Percentiles rank a stretch among this genome's conserved stretches.
phyloP scores from a whole-genome alignment of 2,888 invertebrate genomes.

The Tipula confusa region DNA sequence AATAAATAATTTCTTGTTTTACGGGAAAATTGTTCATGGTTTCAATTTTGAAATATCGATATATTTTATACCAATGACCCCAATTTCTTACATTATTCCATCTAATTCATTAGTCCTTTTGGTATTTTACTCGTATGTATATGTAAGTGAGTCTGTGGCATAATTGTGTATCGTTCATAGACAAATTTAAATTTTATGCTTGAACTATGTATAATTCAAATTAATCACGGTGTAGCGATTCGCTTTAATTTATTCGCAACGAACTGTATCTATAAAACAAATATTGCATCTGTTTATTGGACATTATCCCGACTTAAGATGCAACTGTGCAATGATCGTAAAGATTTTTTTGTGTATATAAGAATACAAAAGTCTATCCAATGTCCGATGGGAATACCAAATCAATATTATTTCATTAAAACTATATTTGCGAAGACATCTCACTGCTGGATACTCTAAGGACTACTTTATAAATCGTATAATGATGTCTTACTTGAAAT shows the following conservation, averaged over 20 bases:
- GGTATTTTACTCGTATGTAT: not conserved
- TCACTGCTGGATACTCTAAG: not conserved
- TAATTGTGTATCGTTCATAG: not conserved
- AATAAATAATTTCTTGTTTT: constrained; percentile 12
- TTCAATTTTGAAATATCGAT: not conserved
- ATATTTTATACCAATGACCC: not conserved
- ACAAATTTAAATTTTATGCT: not conserved
- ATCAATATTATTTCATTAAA: not conserved
- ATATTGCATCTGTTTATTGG: not conserved
- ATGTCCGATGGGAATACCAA: not conserved
- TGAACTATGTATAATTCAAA: not conserved
- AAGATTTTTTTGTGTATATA: not conserved
- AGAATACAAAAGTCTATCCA: too few relatives aligned
- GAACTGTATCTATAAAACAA: not conserved
- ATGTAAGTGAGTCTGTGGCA: not conserved
- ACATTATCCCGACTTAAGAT: not conserved
- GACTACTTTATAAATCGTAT: not conserved
- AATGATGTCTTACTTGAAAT: not conserved
- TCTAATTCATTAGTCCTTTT: not conserved
- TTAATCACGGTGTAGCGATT: not conserved
- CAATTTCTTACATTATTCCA: not conserved
- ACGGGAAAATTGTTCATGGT: not conserved
- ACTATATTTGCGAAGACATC: not conserved
- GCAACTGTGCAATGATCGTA: too few relatives aligned
- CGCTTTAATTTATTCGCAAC: not conserved